Evolutionary conservation across 2,888 invertebrate genomes (phyloP).

Genomic region (Ormia ochracea): DNA sequence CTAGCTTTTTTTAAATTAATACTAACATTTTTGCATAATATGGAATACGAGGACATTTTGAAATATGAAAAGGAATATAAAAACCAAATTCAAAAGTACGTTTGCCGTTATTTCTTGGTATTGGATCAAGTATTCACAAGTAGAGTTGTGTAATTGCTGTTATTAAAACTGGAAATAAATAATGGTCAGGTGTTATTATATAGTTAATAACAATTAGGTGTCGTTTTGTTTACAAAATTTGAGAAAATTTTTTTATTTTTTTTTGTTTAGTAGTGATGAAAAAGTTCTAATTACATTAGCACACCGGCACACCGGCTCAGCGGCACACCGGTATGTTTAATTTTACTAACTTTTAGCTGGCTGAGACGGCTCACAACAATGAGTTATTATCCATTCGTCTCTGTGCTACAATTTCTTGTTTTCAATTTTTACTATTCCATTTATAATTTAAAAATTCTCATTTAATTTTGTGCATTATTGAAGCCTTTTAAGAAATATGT

Average conservation of each 20-base stretch:
- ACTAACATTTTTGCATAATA: conserved; percentile 48
- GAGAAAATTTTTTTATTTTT: neutral
- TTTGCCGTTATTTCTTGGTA: neutral
- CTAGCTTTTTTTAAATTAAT: conserved; percentile 6
- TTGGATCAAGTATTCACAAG: neutral
- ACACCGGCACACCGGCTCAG: no score
- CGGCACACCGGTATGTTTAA: no score
- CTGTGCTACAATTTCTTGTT: no score
- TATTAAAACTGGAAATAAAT: neutral
- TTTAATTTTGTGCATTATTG: no score
- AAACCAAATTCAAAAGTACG: conserved; percentile 13
- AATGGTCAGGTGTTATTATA: conserved; percentile 6
- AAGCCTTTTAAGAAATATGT: no score
- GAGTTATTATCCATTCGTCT: no score
- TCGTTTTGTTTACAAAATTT: neutral
- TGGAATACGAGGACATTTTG: neutral
- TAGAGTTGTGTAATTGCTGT: neutral
- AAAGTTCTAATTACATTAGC: no score
- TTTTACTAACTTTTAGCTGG: no score
- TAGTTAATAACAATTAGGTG: conserved; percentile 44
- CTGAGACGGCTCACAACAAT: no score
- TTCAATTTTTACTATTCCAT: no score
- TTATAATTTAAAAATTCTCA: no score
- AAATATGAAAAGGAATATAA: neutral
- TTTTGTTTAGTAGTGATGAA: no score